Percentiles rank a stretch among this genome's conserved stretches.
Evolutionary conservation across 2,113 vertebrate species (phyloP).

Genomic region (Pluvialis apricaria): DNA sequence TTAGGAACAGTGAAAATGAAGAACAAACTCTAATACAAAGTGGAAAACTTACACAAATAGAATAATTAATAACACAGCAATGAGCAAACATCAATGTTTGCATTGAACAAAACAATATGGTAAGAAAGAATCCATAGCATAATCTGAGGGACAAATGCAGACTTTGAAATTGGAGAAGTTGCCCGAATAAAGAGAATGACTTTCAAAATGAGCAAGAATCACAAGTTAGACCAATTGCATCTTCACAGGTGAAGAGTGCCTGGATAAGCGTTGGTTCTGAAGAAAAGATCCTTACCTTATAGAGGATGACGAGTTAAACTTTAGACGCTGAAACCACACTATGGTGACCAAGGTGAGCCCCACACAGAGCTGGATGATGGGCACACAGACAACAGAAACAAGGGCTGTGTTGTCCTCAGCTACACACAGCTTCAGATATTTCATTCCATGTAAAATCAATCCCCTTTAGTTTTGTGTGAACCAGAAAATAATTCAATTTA

Average conservation of each 20-base stretch:
- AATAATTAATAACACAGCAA: neutral
- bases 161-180: neutral
- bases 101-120: neutral
- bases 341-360: neutral
- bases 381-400: neutral
- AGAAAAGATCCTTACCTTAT: neutral
- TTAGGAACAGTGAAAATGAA: neutral
- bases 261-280: neutral
- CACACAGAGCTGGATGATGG: accelerated
- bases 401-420: neutral
- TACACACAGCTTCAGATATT: neutral
- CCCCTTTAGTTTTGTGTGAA: neutral
- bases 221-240: neutral
- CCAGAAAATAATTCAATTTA: neutral
- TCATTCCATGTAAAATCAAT: neutral
- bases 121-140: neutral
- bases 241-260: neutral
- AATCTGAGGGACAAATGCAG: neutral
- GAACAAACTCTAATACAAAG: neutral
- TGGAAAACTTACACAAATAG: neutral
- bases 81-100: neutral
- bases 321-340: neutral
- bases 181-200: neutral
- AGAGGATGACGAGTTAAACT: neutral
- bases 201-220: neutral